Base-by-base conservation (phyloP, 2,113 vertebrate genomes). In the Gavia stellata region DNA sequence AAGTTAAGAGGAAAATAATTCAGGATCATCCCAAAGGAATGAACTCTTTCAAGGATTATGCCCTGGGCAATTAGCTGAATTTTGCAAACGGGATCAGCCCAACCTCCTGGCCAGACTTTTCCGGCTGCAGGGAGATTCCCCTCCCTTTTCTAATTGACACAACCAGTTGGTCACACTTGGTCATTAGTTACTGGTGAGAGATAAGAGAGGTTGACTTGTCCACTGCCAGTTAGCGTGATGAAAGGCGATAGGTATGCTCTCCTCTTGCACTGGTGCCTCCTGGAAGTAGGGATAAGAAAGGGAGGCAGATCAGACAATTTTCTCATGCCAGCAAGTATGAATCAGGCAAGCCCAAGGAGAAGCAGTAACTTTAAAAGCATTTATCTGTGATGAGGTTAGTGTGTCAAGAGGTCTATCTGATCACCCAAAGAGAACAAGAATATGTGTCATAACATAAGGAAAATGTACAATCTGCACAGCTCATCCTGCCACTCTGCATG, bases 361-460 rank as follows among this genome's bases (percentile, higher is more conserved):
- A 89, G 55, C 86, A 87, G 38, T 79, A 82, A 90, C 31, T 74
- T 53, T 5, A 33, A 79, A 87, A 79, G 82, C 66, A 59, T 79
- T 67, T 63, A 17, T 49, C 34, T 28, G 44, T 34, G 61, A 47
- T 38, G 82, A 83, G 66, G 77, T 82, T 53, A 83, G 38, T 42
- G 78, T 79, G 66, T 59, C 72, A 79, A 34, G 33, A 63, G 34
- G 17, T 63, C 59, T 47, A 6, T 40, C 8, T 34, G 81, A 52
- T 90, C 81, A 63, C 72, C 89, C 40, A 24, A 42, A 50, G 59
- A 77, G 63, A 77, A 65, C 12, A 53, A 61, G 52, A 77, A 66
- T 0, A 1, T 2, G 1, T 65, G 50, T 92, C 4, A 6, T 61
- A 53, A 66, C 17, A 0, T 50, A 61, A 66, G 28, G 58, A 72